These are phyloP conservation scores for Prionailurus viverrinus DNA, from an alignment of 2,113 vertebrate genomes.

Conservation along the genomic window DNA sequence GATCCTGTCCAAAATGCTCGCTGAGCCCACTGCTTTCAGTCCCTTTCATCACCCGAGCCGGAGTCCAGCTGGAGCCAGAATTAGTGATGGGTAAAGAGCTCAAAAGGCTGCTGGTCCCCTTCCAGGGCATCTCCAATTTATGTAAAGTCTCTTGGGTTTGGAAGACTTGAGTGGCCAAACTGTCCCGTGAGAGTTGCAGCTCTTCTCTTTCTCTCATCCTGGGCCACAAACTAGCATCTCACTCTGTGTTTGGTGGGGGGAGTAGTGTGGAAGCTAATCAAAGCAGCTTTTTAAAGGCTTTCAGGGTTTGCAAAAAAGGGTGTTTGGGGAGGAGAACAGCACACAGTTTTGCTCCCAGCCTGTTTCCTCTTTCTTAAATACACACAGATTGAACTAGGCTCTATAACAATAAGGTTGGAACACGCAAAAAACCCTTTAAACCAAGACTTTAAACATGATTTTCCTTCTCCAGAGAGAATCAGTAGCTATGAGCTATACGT, in stretches of 20 bases:
- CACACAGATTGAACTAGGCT: conserved; percentile 58
- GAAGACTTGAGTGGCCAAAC: conserved; percentile 61
- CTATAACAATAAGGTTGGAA: neutral
- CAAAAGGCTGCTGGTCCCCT: conserved; percentile 77
- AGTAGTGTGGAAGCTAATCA: conserved; percentile 62
- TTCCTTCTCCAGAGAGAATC: conserved; percentile 4
- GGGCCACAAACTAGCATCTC: conserved; percentile 69
- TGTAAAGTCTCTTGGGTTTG: conserved; percentile 74
- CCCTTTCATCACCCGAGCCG: conserved; percentile 71
- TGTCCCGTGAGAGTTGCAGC: conserved; percentile 73
- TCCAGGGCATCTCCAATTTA: conserved; percentile 77
- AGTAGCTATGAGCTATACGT: neutral
- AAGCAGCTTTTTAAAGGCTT: conserved; percentile 69
- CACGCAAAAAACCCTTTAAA: conserved; percentile 24
- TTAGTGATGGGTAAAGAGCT: conserved; percentile 82
- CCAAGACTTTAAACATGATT: conserved; percentile 44
- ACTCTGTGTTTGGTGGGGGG: neutral
- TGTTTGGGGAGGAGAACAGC: conserved; percentile 68
- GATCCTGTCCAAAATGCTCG: conserved; percentile 58
- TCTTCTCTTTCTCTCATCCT: conserved; percentile 65
- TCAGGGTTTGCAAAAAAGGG: neutral
- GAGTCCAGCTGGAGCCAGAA: conserved; percentile 83
- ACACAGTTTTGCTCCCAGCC: conserved; percentile 45
- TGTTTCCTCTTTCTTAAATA: conserved; percentile 70
- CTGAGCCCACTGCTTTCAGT: conserved; percentile 63